Evolutionary conservation across 2,888 invertebrate genomes (phyloP).

Genomic region (Asteroscopus sphinx): DNA sequence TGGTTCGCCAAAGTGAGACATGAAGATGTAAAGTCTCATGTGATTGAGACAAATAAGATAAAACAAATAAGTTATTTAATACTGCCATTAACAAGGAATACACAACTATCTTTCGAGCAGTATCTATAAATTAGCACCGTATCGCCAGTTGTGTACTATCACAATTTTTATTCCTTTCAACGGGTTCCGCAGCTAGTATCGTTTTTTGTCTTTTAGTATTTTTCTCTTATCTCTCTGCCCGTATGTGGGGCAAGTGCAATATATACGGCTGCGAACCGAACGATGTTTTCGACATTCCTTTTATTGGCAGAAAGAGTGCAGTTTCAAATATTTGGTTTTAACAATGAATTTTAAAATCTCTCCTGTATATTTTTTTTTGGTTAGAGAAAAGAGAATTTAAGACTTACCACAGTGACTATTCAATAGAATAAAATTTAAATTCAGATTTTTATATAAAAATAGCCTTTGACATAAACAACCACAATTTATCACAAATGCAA

Average conservation of each 20-base stretch:
- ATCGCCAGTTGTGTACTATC: constrained; percentile 40
- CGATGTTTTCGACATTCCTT: constrained; percentile 1
- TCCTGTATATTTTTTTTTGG: no score
- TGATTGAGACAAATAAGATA: no score
- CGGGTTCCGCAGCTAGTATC: constrained; percentile 23
- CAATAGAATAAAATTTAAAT: no score
- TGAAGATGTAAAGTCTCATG: no score
- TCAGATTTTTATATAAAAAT: no score
- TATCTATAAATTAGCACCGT: constrained; percentile 46
- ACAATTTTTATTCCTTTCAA: constrained; percentile 46
- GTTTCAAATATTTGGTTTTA: no score
- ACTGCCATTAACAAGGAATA: constrained; percentile 45
- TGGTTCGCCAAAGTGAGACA: no score
- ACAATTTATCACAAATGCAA: no score
- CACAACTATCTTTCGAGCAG: constrained; percentile 22
- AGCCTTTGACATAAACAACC: no score
- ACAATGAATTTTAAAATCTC: no score
- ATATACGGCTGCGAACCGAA: constrained; percentile 9
- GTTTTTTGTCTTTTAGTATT: constrained; percentile 26
- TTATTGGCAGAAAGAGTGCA: not conserved
- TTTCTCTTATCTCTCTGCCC: constrained; percentile 29
- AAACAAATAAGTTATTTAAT: constrained; percentile 40
- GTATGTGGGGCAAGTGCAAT: constrained; percentile 21
- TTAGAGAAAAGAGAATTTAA: no score
- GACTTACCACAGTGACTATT: no score